These are phyloP conservation scores for Pteronotus mesoamericanus DNA, from an alignment of 2,797 vertebrate species.

Conservation along the genomic window DNA sequence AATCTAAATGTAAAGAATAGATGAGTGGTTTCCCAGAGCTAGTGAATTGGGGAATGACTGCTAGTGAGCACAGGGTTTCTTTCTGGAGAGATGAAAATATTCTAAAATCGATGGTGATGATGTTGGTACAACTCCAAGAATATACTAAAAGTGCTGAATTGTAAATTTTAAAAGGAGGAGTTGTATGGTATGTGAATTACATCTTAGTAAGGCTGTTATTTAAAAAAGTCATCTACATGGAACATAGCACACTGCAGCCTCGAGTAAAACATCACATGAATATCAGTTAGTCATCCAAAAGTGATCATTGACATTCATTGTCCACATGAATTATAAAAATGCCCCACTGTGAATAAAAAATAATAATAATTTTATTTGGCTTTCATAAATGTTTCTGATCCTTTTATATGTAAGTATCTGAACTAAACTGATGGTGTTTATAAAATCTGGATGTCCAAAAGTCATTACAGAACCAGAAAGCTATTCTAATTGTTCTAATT, in stretches of 20 bases:
- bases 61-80: not conserved
- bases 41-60: not conserved
- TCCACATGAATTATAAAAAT: slow-evolving; percentile 7
- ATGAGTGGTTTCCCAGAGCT: not conserved
- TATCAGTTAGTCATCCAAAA: not conserved
- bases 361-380: not conserved
- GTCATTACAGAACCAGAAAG: slow-evolving; percentile 1
- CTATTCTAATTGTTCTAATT: not conserved
- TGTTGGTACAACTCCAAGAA: not conserved
- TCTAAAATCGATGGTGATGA: not conserved
- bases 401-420: not conserved
- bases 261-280: not conserved
- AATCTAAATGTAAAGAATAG: not conserved
- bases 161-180: not conserved
- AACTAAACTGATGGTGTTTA: not conserved
- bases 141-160: not conserved
- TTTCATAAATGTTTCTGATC: not conserved
- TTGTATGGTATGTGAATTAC: not conserved
- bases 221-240: not conserved
- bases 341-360: not conserved
- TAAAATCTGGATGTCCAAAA: not conserved
- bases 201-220: slow-evolving; percentile 2
- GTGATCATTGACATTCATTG: not conserved
- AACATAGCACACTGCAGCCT: not conserved
- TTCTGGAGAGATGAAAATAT: not conserved